Base-by-base conservation (phyloP, 2,888 invertebrate genomes). In the Terebella lapidaria region DNA sequence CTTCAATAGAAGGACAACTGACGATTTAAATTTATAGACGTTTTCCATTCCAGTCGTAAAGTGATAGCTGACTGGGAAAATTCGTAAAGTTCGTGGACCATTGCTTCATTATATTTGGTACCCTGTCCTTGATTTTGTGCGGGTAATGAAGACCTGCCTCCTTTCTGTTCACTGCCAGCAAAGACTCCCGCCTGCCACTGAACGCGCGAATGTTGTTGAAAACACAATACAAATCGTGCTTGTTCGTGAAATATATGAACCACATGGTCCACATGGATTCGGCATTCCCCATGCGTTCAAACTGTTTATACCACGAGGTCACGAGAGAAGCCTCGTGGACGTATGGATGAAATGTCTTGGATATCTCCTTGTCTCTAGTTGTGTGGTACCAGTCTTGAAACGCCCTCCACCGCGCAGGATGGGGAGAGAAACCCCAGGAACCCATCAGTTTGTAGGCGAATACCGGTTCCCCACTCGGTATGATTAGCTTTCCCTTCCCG, bases 251-350 rank as follows among this genome's bases (percentile, higher is more conserved):
- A 61, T 72, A 71, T 3, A 74, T 71, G 59, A 73, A 69, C 75
- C 75, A 75, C 65, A 75, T 73, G 1, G 72, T 70, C 74, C 74
- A 74, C 70, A 75, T 73, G 2, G 54, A 61, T n/a, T 70, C 66
- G 1, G 69, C 56, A 5, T 61, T 64, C 18, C 52, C 25, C n/a
- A 27, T 24, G 10, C 55, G 54, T 2, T 66, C 45, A 30, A 68
- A 70, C 0, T 46, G 52, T 26, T 66, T 54, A 59, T 72, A 75
- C 75, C 75, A 74, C 4, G 28, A 54, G 1, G 70, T 67, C 2
- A 70, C 70, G 2, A 71, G 25, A n/a, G n/a, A n/a, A 35, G 72
- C 66, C 1, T 67, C 69, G 0, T 71, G 68, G 5, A 75, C 73
- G 25, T 62, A 57, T 0, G 74, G 75, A 26, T 67, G 51, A 56